Base-by-base conservation (phyloP, 2,797 vertebrate genomes). In the Typhlichthys subterraneus region DNA sequence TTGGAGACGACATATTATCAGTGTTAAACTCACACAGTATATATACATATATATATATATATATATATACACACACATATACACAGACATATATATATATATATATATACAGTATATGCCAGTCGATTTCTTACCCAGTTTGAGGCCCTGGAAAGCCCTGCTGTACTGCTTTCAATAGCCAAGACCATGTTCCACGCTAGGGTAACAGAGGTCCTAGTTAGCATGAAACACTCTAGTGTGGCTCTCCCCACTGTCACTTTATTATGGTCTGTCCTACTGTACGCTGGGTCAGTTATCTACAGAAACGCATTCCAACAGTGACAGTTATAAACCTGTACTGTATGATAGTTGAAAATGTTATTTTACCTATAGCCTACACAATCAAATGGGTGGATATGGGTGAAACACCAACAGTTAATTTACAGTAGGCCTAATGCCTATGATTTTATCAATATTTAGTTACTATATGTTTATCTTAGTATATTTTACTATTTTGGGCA, bases 231-330 rank as follows among this genome's bases (percentile, higher is more conserved):
- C 51, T 76, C 13, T 47, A 67, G 63, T 73, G 72, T 33, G 54
- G 65, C 73, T 77, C 61, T 65, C 69, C 76, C 86, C 86, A 80
- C 84, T 85, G 85, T 86, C 84, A 67, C 67, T 4, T 70, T 33
- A 48, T 23, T 23, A 23, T 23, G 19, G 19, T 23, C 19, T 56
- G 58, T 66, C 58, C 45, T 63, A 50, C 33, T 54, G 63, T 38
- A 38, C 6, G 33, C 33, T 38, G 33, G 33, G 7, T 38, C 33
- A 8, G 33, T 38, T 38, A 38, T 8, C 33, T 38, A 38, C 33
- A 38, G 4, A 5, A 38, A 38, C 5, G 33, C 33, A 38, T 38
- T 8, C 7, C 8, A 8, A 38, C 33, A 8, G 33, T 38, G 33
- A 38, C 8, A 5, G 5, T 5, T 6, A 38, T 6, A 38, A 38